Conservation (phyloP, 2,113 vertebrate species). For the Nettapus auritus region DNA sequence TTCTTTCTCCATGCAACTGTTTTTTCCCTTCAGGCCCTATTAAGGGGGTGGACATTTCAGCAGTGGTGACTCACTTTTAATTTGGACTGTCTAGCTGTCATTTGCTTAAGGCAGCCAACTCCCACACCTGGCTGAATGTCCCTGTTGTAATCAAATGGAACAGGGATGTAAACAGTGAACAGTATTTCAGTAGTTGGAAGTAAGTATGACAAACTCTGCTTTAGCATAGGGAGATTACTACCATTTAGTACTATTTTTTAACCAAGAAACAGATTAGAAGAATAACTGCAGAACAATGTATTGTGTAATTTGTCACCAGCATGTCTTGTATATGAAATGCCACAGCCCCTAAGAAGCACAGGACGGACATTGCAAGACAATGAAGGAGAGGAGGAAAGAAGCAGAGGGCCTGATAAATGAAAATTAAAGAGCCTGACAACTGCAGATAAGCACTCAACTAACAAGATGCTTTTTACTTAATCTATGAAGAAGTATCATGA, state of each 20-base stretch:
- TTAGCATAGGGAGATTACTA: not conserved
- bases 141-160: not conserved
- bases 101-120: not conserved
- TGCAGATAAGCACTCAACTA: not conserved
- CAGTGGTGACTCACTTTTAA: not conserved
- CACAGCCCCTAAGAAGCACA: accelerated
- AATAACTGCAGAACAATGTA: not conserved
- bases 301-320: not conserved
- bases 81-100: not conserved
- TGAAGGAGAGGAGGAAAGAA: not conserved
- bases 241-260: not conserved
- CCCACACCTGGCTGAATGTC: not conserved
- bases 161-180: not conserved
- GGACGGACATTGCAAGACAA: not conserved
- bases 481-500: not conserved
- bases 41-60: accelerated
- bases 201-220: not conserved
- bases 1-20: not conserved
- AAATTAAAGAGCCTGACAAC: not conserved
- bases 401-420: not conserved
- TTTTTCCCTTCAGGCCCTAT: not conserved
- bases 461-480: not conserved
- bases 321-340: not conserved
- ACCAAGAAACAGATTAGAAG: not conserved
- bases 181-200: not conserved